These are phyloP conservation scores for Decapterus maruadsi DNA, from an alignment of 2,797 vertebrate genomes.

Conservation along the genomic window DNA sequence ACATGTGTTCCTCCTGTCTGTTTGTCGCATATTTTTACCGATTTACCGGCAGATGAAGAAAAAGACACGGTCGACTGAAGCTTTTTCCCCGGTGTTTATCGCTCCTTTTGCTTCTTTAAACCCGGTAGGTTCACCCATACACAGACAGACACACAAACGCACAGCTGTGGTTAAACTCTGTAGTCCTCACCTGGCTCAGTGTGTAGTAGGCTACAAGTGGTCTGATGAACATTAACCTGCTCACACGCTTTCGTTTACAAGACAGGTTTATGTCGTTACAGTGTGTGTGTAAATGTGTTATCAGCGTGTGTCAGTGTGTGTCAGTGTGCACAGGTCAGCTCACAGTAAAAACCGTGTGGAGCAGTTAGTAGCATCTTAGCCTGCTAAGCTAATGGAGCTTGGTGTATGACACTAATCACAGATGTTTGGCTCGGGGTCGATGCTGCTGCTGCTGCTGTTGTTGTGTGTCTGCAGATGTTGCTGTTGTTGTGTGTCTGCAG, in stretches of 20 bases:
- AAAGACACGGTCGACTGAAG: background rate
- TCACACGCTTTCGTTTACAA: background rate
- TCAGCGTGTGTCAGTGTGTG: too few relatives aligned
- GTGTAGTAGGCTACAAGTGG: background rate
- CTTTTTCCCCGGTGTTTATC: background rate
- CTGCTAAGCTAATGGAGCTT: conserved; percentile 34
- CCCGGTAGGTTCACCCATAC: too few relatives aligned
- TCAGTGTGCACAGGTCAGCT: background rate
- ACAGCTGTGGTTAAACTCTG: background rate
- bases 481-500: too few relatives aligned
- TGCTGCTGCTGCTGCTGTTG: too few relatives aligned
- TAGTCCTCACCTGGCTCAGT: background rate
- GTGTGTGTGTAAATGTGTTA: background rate
- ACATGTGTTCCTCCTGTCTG: conserved; percentile 32
- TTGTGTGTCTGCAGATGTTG: too few relatives aligned
- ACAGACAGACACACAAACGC: too few relatives aligned
- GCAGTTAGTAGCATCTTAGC: conserved; percentile 31
- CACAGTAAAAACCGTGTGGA: background rate
- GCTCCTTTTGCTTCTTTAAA: background rate
- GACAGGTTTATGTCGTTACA: background rate
- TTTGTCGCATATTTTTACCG: background rate
- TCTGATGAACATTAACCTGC: too few relatives aligned
- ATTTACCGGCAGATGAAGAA: conserved; percentile 28
- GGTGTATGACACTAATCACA: background rate
- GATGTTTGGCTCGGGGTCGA: background rate